phyloP scores from a whole-genome alignment of 2,797 vertebrate genomes.

The Danionella dracula region DNA sequence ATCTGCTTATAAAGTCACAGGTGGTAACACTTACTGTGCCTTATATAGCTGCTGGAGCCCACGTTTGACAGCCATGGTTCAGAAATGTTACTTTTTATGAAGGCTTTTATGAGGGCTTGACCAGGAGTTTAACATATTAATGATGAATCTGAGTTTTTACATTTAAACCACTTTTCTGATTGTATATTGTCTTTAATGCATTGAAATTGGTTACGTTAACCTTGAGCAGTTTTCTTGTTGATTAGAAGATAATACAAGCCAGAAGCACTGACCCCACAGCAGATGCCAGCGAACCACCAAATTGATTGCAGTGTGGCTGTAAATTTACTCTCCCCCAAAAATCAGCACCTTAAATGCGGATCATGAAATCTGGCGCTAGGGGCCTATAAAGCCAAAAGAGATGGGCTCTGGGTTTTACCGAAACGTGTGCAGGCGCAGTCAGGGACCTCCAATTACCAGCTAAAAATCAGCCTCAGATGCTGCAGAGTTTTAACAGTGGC shows the following conservation, averaged over 20 bases:
- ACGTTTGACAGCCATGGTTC: background rate
- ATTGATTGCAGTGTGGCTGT: constrained; percentile 38
- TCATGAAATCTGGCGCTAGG: constrained; percentile 21
- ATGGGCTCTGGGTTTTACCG: constrained; percentile 23
- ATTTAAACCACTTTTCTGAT: background rate
- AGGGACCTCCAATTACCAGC: constrained; percentile 48
- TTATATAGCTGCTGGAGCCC: background rate
- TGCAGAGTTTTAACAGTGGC: constrained; percentile 28
- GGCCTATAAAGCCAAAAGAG: constrained; percentile 39
- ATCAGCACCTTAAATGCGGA: constrained; percentile 39
- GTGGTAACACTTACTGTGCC: too few relatives aligned
- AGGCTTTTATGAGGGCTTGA: background rate
- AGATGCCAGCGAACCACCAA: constrained; percentile 45
- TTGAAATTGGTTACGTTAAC: background rate
- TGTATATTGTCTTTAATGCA: background rate
- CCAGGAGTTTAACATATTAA: background rate
- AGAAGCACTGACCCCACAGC: constrained; percentile 35
- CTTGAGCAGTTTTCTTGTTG: constrained; percentile 32
- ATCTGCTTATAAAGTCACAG: background rate
- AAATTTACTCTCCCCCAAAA: constrained; percentile 40
- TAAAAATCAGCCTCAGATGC: constrained; percentile 41
- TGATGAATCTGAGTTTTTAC: background rate
- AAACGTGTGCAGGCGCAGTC: constrained; percentile 37
- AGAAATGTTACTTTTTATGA: background rate
- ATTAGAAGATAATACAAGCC: constrained; percentile 37